Conservation (phyloP, 2,113 vertebrate species). For the Eonycteris spelaea region DNA sequence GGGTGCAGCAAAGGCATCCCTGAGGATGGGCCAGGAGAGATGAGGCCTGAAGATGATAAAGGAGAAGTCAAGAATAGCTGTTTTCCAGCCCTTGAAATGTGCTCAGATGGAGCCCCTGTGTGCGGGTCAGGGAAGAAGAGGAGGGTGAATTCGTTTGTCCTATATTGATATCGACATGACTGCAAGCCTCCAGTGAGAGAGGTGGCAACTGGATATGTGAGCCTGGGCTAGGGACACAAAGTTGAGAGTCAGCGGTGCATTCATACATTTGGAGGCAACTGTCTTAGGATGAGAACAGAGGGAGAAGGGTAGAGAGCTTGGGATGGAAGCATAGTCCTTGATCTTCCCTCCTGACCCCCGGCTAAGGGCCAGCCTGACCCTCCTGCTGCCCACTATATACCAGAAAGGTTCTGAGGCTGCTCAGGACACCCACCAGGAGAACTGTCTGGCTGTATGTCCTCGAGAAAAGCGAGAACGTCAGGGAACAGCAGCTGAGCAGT, state of each 20-base stretch:
- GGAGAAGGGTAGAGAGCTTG: no score
- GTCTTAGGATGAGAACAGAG: neutral
- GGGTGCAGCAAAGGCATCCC: neutral
- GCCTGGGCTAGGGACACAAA: neutral
- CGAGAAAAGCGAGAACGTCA: accelerated
- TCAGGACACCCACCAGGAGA: neutral
- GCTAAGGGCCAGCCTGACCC: neutral
- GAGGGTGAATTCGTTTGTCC: neutral
- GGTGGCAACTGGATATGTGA: neutral
- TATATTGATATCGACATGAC: neutral
- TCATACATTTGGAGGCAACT: neutral
- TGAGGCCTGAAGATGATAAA: neutral
- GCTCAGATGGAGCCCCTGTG: neutral
- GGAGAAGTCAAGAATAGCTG: neutral
- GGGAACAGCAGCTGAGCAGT: neutral
- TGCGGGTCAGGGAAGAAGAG: no score
- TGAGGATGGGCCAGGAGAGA: neutral
- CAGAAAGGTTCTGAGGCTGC: neutral
- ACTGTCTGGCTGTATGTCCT: neutral
- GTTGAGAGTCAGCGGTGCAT: neutral
- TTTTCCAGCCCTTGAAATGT: neutral
- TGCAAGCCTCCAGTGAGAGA: neutral
- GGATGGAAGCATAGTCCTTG: neutral
- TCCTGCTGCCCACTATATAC: neutral
- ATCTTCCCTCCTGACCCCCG: neutral